Evolutionary conservation across 2,113 vertebrate species (phyloP).

Genomic region (Lasiurus borealis): DNA sequence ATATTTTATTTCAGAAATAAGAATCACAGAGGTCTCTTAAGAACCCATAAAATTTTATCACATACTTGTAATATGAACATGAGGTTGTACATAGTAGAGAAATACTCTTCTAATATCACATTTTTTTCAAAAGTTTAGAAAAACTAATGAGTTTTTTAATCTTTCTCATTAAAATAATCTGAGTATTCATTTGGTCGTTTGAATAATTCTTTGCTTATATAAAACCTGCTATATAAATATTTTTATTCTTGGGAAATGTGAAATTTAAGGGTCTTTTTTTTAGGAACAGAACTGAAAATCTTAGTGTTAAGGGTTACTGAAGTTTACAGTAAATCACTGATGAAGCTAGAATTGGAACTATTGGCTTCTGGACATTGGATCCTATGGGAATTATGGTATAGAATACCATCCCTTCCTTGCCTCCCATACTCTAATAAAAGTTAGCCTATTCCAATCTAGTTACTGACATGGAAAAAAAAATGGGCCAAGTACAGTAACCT

Average conservation of each 20-base stretch:
- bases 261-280: constrained; percentile 9
- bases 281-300: constrained; percentile 36
- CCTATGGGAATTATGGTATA: constrained; percentile 26
- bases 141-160: constrained; percentile 54
- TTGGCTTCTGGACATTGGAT: constrained; percentile 43
- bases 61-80: constrained; percentile 54
- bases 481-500: background rate
- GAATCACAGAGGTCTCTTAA: constrained; percentile 57
- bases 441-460: background rate
- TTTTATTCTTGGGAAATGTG: constrained; percentile 52
- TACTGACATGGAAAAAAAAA: constrained; percentile 41
- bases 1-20: constrained; percentile 60
- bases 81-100: constrained; percentile 37
- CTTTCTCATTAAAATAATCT: constrained; percentile 49
- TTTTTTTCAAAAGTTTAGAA: constrained; percentile 38
- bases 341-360: constrained; percentile 7
- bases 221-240: constrained; percentile 40
- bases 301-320: constrained; percentile 19
- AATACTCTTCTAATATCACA: constrained; percentile 35
- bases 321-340: constrained; percentile 57
- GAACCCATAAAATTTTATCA: constrained; percentile 63
- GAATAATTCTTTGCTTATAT: background rate
- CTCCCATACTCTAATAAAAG: constrained; percentile 46
- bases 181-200: background rate
- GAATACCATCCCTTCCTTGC: constrained; percentile 4